These are phyloP conservation scores for Pachyrhynchus sulphureomaculatus DNA, from an alignment of 1,140 invertebrate species.

Conservation along the genomic window DNA sequence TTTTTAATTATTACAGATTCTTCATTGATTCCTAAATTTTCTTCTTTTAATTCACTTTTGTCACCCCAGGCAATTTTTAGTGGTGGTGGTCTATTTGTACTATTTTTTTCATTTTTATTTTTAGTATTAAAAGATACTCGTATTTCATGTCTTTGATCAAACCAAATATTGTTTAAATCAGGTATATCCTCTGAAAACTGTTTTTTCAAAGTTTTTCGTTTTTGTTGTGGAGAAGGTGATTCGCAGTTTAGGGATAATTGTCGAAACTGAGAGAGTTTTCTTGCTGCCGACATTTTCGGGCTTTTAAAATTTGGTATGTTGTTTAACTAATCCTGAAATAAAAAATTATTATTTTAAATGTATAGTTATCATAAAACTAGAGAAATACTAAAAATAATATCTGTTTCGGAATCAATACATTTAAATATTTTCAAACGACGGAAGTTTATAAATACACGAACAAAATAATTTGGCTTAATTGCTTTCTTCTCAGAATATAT, in stretches of 20 bases:
- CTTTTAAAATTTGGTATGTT: neutral
- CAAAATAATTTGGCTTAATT: too few species aligned
- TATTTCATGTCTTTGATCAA: slow-evolving; percentile 20
- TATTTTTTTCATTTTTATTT: slow-evolving; percentile 18
- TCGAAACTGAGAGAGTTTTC: slow-evolving; percentile 38
- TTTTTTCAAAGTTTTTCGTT: slow-evolving; percentile 40
- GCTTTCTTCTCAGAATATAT: too few species aligned
- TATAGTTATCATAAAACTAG: too few species aligned
- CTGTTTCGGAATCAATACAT: too few species aligned
- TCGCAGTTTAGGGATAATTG: slow-evolving; percentile 45
- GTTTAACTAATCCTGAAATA: neutral
- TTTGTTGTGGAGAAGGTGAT: slow-evolving; percentile 20
- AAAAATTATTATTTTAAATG: neutral
- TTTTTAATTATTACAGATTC: slow-evolving; percentile 43
- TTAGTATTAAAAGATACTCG: slow-evolving; percentile 36
- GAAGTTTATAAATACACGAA: too few species aligned
- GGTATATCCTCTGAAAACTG: slow-evolving; percentile 44
- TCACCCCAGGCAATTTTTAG: slow-evolving; percentile 45
- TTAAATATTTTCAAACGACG: too few species aligned
- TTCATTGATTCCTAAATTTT: slow-evolving; percentile 14
- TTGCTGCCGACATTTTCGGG: slow-evolving; percentile 31
- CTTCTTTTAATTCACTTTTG: neutral
- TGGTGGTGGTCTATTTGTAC: slow-evolving; percentile 31
- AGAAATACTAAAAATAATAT: too few species aligned
- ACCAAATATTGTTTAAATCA: slow-evolving; percentile 30